Percentiles rank a stretch among this genome's conserved stretches.
These are phyloP conservation scores for Drosophila burlai DNA, from an alignment of 1,140 invertebrate species.

Conservation along the genomic window DNA sequence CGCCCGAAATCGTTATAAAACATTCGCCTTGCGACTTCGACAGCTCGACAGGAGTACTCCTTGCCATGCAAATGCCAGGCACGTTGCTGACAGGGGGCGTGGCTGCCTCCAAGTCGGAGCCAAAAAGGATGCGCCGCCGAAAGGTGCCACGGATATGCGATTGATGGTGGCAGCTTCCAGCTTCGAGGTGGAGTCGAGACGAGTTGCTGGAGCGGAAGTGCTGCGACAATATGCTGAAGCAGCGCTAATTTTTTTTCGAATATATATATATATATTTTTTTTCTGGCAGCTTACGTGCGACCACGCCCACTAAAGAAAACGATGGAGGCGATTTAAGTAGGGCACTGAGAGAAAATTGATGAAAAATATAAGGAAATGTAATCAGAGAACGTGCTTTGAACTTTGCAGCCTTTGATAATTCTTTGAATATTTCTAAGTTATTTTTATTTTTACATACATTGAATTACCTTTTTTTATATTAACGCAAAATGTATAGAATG, in stretches of 20 bases:
- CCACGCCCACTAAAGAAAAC: constrained; percentile 34
- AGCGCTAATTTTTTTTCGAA: constrained; percentile 44
- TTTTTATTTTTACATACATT: neutral
- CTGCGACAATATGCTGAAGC: constrained; percentile 71
- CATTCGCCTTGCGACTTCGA: constrained; percentile 38
- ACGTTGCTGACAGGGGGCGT: constrained; percentile 77
- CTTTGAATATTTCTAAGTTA: neutral
- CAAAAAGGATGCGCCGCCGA: constrained; percentile 24
- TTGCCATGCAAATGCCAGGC: constrained; percentile 71
- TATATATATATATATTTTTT: neutral
- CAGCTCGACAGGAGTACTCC: constrained; percentile 27
- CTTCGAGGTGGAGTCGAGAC: constrained; percentile 25
- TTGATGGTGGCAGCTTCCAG: constrained; percentile 49
- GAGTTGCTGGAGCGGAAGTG: constrained; percentile 35
- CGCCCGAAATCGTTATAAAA: constrained; percentile 64
- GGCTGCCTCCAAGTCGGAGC: constrained; percentile 27
- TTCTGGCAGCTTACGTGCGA: constrained; percentile 49
- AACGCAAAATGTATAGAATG: neutral
- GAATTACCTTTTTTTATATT: neutral
- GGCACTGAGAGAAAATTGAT: constrained; percentile 1
- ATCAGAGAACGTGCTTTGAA: neutral
- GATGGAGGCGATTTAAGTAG: neutral
- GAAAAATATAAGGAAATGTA: neutral
- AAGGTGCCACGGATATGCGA: constrained; percentile 56
- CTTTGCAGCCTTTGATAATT: neutral